phyloP scores from a whole-genome alignment of 2,888 invertebrate genomes.

The Norana najaformis region DNA sequence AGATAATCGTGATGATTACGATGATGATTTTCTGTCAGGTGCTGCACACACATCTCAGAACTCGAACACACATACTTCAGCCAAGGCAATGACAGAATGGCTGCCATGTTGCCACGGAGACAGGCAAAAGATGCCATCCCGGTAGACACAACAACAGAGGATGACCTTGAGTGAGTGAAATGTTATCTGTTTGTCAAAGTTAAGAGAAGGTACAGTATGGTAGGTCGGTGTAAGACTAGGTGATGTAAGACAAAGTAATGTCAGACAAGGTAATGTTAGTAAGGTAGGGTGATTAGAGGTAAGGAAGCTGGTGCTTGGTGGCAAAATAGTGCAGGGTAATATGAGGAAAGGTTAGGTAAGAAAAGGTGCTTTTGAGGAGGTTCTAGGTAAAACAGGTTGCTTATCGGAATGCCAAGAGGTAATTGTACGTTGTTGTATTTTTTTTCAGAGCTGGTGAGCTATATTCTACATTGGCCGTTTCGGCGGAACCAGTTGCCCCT shows the following conservation, averaged over 20 bases:
- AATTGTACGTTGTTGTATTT: neutral
- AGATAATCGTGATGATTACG: neutral
- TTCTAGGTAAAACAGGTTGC: neutral
- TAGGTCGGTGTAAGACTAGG: too few relatives aligned
- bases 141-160: slow-evolving; percentile 16
- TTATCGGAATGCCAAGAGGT: neutral
- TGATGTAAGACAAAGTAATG: neutral
- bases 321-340: neutral
- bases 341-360: neutral
- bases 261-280: neutral
- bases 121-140: slow-evolving; percentile 15
- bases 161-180: slow-evolving; percentile 28
- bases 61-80: slow-evolving; percentile 88
- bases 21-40: slow-evolving; percentile 63
- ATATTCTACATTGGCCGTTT: slow-evolving; percentile 59
- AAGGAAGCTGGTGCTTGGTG: neutral
- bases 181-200: neutral
- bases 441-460: slow-evolving; percentile 45
- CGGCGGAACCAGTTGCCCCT: slow-evolving; percentile 59
- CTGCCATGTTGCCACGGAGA: slow-evolving; percentile 6
- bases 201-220: too few relatives aligned
- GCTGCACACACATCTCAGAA: slow-evolving; percentile 87
- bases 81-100: slow-evolving; percentile 25
- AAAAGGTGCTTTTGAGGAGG: neutral
- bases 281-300: neutral